Evolutionary conservation across 2,888 invertebrate species (phyloP).

Genomic region (Drosophila incognita): DNA sequence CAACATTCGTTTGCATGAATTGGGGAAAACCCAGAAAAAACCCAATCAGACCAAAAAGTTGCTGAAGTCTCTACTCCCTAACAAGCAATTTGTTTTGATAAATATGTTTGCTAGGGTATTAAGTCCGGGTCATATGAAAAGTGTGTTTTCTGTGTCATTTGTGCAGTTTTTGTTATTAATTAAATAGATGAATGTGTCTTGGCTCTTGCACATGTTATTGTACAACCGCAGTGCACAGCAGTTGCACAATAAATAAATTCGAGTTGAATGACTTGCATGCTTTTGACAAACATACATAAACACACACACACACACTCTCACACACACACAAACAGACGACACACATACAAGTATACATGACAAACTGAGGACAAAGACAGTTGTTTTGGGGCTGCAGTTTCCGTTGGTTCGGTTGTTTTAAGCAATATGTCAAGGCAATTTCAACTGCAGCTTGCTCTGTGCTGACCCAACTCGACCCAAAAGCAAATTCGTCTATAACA

Average conservation of each 20-base stretch:
- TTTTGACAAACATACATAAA: conserved; percentile 54
- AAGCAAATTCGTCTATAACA: conserved; percentile 37
- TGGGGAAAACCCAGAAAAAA: too few relatives aligned
- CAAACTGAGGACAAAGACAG: conserved; percentile 43
- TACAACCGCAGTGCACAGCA: conserved; percentile 42
- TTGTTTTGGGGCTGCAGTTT: conserved; percentile 23
- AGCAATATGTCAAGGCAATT: conserved; percentile 69
- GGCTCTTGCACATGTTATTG: conserved; percentile 36
- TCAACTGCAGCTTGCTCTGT: conserved; percentile 51
- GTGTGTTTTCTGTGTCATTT: conserved; percentile 20
- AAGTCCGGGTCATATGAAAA: neutral
- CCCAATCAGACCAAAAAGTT: neutral
- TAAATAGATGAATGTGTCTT: conserved; percentile 68
- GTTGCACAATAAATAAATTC: conserved; percentile 68
- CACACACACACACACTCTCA: conserved; percentile 6
- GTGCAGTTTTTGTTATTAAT: conserved; percentile 67
- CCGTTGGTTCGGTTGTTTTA: conserved; percentile 48
- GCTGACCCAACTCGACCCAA: conserved; percentile 48
- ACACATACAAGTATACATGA: conserved; percentile 1
- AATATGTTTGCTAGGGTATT: conserved; percentile 10
- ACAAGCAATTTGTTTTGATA: neutral
- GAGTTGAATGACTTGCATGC: conserved; percentile 72
- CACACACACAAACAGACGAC: neutral
- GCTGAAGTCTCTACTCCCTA: neutral
- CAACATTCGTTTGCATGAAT: too few relatives aligned